Evolutionary conservation across 2,113 vertebrate genomes (phyloP).

Genomic region (Rostratula benghalensis): DNA sequence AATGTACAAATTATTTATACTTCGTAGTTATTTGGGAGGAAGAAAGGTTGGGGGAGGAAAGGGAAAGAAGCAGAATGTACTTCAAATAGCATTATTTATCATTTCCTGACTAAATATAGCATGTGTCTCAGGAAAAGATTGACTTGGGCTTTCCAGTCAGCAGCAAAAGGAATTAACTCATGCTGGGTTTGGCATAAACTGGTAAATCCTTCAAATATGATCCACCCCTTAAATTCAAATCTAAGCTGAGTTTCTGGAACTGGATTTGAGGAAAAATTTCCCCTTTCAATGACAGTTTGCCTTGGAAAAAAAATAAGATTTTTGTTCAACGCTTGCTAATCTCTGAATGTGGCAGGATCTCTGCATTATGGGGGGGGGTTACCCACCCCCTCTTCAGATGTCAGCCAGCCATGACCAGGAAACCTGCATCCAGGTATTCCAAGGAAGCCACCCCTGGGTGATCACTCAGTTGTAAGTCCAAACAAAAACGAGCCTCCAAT

Average conservation of each 20-base stretch:
- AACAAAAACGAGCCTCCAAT: background rate
- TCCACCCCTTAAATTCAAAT: background rate
- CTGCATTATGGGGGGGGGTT: background rate
- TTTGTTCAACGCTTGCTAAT: background rate
- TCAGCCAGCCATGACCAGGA: background rate
- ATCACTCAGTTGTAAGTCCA: background rate
- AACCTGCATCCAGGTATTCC: background rate
- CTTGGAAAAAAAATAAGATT: background rate
- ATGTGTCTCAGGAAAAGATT: slow-evolving; percentile 46
- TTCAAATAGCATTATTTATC: slow-evolving; percentile 67
- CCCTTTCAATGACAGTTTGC: background rate
- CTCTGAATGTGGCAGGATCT: background rate
- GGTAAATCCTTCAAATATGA: slow-evolving; percentile 16
- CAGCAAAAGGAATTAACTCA: slow-evolving; percentile 42
- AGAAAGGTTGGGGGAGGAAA: slow-evolving; percentile 13
- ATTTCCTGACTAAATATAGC: slow-evolving; percentile 67
- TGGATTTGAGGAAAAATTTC: background rate
- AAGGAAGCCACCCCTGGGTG: background rate
- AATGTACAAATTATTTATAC: slow-evolving; percentile 56
- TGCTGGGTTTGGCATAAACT: slow-evolving; percentile 15
- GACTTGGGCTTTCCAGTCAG: slow-evolving; percentile 54
- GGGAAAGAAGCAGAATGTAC: slow-evolving; percentile 18
- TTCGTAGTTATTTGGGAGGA: slow-evolving; percentile 36
- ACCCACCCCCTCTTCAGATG: background rate
- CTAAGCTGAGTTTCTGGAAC: background rate